Conservation (phyloP, 2,888 invertebrate species). For the Mycalesis mineus region DNA sequence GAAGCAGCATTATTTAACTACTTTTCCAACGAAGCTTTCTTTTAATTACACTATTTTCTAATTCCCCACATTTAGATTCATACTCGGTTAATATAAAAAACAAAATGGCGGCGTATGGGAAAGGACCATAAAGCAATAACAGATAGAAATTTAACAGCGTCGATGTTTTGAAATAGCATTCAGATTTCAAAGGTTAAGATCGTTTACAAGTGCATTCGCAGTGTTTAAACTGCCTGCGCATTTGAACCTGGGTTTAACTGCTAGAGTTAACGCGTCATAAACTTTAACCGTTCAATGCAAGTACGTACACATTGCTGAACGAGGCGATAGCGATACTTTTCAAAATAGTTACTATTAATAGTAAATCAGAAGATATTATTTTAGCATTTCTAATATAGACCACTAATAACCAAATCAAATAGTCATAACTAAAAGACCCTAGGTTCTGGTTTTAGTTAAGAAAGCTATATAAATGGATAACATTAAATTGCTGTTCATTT, state of each 20-base stretch:
- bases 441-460: no score
- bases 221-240: slow-evolving; percentile 8
- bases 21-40: no score
- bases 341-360: no score
- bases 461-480: no score
- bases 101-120: not conserved
- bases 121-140: not conserved
- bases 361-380: no score
- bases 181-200: slow-evolving; percentile 9
- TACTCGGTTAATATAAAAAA: not conserved
- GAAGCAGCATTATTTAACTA: no score
- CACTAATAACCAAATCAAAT: no score
- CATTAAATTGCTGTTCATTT: no score
- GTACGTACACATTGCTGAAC: not conserved
- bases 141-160: not conserved
- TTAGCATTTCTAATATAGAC: no score
- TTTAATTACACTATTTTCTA: no score
- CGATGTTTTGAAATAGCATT: slow-evolving; percentile 1
- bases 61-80: no score
- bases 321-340: slow-evolving; percentile 8
- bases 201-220: slow-evolving; percentile 13
- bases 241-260: slow-evolving; percentile 29
- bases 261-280: slow-evolving; percentile 26
- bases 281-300: slow-evolving; percentile 10
- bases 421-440: no score